These are phyloP conservation scores for Morinoia aosen DNA, from an alignment of 2,888 invertebrate species.

Conservation along the genomic window DNA sequence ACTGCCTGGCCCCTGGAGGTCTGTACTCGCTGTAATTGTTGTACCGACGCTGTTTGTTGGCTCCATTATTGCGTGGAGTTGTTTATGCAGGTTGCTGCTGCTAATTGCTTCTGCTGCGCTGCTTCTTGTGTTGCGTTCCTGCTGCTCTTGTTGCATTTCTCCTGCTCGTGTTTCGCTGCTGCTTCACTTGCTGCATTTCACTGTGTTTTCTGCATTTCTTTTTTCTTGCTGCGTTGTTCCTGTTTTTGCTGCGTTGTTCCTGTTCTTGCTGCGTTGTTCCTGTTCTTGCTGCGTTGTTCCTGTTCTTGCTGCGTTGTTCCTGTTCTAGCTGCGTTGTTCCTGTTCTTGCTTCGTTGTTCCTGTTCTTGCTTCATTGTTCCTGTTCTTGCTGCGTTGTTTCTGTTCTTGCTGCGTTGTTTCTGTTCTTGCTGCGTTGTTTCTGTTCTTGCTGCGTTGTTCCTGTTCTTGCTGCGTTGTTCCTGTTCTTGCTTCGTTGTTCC, in stretches of 20 bases:
- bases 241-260: background rate
- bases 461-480: background rate
- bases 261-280: background rate
- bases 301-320: background rate
- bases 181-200: background rate
- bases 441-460: background rate
- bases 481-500: background rate
- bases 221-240: background rate
- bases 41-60: background rate
- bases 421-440: background rate
- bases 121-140: background rate
- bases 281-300: background rate
- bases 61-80: background rate
- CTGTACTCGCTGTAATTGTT: background rate
- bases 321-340: background rate
- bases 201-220: background rate
- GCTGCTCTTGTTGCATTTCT: background rate
- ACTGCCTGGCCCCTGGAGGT: background rate
- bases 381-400: background rate
- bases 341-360: background rate
- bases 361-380: too few relatives aligned
- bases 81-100: background rate
- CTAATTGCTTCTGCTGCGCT: background rate
- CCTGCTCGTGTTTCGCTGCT: background rate
- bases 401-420: background rate